Evolutionary conservation across 2,113 vertebrate species (phyloP).

Genomic region (Progne subis): DNA sequence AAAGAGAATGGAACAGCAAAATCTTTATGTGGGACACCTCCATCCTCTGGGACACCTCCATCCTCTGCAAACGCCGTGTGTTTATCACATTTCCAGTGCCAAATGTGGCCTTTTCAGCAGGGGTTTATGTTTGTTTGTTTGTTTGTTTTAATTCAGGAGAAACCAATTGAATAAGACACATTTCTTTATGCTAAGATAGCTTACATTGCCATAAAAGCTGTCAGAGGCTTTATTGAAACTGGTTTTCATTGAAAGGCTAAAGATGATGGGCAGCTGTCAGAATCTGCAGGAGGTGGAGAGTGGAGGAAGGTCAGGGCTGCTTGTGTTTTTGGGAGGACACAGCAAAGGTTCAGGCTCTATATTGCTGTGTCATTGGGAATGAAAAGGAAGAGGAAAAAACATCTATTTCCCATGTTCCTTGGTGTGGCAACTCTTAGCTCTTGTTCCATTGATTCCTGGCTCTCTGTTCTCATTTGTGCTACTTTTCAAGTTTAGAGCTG

Average conservation of each 20-base stretch:
- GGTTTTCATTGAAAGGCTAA: neutral
- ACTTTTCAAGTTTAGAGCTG: neutral
- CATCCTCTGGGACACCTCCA: fast-evolving
- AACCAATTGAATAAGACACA: neutral
- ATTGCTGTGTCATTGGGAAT: neutral
- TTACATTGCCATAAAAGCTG: fast-evolving
- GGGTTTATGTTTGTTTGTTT: neutral
- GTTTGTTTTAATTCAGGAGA: neutral
- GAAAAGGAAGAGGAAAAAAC: neutral
- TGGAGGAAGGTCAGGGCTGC: too few relatives aligned
- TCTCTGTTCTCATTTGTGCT: fast-evolving
- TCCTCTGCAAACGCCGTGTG: neutral
- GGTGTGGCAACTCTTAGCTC: neutral
- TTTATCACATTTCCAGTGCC: neutral
- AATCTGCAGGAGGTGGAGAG: neutral
- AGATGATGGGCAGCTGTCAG: neutral
- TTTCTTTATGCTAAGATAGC: neutral
- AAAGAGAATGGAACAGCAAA: fast-evolving
- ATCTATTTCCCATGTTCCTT: fast-evolving
- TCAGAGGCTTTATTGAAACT: neutral
- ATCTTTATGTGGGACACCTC: neutral
- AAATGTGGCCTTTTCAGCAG: neutral
- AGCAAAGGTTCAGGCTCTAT: neutral
- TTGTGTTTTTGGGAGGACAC: neutral
- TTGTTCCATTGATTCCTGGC: neutral